Conservation (phyloP, 1,140 invertebrate species). For the Habropoda laboriosa region DNA sequence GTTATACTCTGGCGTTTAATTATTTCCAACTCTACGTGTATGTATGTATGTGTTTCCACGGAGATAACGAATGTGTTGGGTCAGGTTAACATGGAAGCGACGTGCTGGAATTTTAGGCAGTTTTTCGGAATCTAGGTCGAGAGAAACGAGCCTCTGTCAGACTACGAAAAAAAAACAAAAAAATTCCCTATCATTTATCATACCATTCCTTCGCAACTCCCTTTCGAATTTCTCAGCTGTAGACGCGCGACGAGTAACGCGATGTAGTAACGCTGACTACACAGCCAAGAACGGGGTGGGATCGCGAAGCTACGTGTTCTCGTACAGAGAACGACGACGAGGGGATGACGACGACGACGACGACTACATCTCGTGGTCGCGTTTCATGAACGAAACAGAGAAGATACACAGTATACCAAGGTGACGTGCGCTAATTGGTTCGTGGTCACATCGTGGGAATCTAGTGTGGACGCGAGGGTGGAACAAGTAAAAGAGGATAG, state of each 20-base stretch:
- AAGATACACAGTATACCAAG: too few species aligned
- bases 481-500: slow-evolving; percentile 16
- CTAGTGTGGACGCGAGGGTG: slow-evolving; percentile 20
- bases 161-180: too few species aligned
- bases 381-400: slow-evolving; percentile 7
- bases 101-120: too few species aligned
- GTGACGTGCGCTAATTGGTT: too few species aligned
- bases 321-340: too few species aligned
- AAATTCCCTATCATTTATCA: too few species aligned
- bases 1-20: neutral
- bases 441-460: too few species aligned
- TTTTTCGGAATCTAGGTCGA: neutral
- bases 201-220: too few species aligned
- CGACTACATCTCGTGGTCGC: slow-evolving; percentile 21
- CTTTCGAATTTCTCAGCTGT: neutral
- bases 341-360: slow-evolving; percentile 26
- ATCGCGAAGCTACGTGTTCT: slow-evolving; percentile 24
- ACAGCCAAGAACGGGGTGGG: too few species aligned
- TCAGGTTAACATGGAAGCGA: too few species aligned
- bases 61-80: too few species aligned
- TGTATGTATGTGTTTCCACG: neutral
- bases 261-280: slow-evolving; percentile 36
- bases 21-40: neutral
- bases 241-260: slow-evolving; percentile 16
- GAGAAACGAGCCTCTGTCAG: too few species aligned